These are phyloP conservation scores for Strongylocentrotus purpuratus DNA, from an alignment of 35 echinoderm and acorn worm genomes.

Conservation along the genomic window DNA sequence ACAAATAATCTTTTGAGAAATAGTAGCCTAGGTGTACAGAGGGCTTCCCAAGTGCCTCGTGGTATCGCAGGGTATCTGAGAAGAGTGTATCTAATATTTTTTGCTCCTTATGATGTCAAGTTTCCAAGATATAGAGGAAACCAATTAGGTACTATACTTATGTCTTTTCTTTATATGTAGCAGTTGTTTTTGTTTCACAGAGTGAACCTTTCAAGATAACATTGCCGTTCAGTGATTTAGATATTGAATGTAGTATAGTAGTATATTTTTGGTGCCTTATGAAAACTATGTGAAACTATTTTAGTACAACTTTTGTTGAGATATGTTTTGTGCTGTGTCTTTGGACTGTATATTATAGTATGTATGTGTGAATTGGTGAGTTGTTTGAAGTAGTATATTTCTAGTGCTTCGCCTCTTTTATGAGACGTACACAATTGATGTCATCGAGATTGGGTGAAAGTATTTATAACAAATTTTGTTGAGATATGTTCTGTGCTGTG, in stretches of 20 bases:
- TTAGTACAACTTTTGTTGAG: no score
- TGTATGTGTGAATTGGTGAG: neutral
- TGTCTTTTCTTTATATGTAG: neutral
- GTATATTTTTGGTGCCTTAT: no score
- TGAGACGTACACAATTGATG: no score
- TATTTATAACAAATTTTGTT: no score
- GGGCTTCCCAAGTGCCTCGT: neutral
- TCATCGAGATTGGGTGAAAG: no score
- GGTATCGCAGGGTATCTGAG: neutral
- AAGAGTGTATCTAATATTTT: neutral
- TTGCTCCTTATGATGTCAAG: neutral
- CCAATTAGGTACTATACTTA: neutral
- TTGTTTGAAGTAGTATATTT: no score
- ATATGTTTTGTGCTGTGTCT: no score
- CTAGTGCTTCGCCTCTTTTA: no score
- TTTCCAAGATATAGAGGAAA: neutral
- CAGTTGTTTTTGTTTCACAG: neutral
- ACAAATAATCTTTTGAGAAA: conserved; percentile 6
- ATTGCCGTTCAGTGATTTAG: neutral
- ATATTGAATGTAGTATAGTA: neutral
- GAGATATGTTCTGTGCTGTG: no score
- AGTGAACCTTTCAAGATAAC: neutral
- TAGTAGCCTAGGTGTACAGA: neutral
- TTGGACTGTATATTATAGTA: no score
- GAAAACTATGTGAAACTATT: no score